Conservation (phyloP, 2,888 invertebrate genomes). For the Cybosia mesomella region DNA sequence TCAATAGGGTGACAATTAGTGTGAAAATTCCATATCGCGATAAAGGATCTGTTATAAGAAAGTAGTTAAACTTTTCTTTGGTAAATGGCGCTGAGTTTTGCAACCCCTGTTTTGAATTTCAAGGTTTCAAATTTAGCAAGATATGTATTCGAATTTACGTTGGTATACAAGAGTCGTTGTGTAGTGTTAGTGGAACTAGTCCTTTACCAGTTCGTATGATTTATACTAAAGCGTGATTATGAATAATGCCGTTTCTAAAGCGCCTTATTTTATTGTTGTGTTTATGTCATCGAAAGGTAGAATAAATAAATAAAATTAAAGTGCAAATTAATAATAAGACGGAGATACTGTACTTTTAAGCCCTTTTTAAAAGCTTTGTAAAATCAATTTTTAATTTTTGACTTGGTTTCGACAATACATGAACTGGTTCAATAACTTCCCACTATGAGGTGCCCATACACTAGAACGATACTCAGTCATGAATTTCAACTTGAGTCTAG, state of each 20-base stretch:
- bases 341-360: slow-evolving; percentile 57
- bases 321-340: slow-evolving; percentile 71
- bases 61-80: neutral
- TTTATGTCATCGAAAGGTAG: slow-evolving; percentile 30
- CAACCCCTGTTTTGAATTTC: too few species aligned
- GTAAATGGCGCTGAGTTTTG: neutral
- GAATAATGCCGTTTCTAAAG: neutral
- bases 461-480: too few species aligned
- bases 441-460: too few species aligned
- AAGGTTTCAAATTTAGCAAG: too few species aligned
- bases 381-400: neutral
- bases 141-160: too few species aligned
- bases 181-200: too few species aligned
- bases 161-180: too few species aligned
- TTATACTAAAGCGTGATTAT: too few species aligned
- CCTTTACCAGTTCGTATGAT: too few species aligned
- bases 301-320: slow-evolving; percentile 52
- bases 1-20: neutral
- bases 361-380: neutral
- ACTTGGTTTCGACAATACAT: neutral
- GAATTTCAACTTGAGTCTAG: too few species aligned
- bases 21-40: neutral
- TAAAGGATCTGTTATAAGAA: neutral
- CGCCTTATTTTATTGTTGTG: too few species aligned
- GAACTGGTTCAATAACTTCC: too few species aligned